Conservation (phyloP, 2,888 invertebrate genomes). For the Pyrocoelia pectoralis region DNA sequence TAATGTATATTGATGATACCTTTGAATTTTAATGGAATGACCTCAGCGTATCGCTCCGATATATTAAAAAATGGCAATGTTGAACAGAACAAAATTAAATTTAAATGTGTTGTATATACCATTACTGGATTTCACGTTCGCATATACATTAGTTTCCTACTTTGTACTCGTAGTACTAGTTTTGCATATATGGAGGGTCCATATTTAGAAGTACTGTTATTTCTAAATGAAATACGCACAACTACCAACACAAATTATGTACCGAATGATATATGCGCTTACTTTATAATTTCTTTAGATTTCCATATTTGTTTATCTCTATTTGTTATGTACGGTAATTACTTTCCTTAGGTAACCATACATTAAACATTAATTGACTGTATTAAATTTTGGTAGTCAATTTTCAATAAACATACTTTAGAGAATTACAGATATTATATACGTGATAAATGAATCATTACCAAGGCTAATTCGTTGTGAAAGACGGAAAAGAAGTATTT, state of each 20-base stretch:
- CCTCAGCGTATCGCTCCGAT: neutral
- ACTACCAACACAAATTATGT: constrained; percentile 24
- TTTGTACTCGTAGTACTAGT: constrained; percentile 27
- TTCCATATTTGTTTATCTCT: neutral
- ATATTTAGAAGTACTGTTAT: constrained; percentile 39
- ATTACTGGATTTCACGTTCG: constrained; percentile 14
- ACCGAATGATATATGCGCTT: constrained; percentile 27
- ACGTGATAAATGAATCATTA: constrained; percentile 13
- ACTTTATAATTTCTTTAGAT: neutral
- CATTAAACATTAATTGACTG: neutral
- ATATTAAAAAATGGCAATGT: neutral
- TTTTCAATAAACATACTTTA: neutral
- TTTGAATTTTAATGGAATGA: too few species aligned
- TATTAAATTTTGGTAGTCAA: neutral
- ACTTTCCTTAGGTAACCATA: neutral
- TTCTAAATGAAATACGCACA: constrained; percentile 28
- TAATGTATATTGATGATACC: too few species aligned
- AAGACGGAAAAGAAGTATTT: constrained; percentile 23
- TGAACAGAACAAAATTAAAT: constrained; percentile 16
- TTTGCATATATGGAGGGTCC: constrained; percentile 42
- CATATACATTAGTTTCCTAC: constrained; percentile 21
- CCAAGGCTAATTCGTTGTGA: constrained; percentile 20
- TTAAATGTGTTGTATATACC: constrained; percentile 16
- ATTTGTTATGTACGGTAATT: neutral
- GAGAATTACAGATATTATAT: neutral